These are phyloP conservation scores for Gorsachius magnificus DNA, from an alignment of 2,797 vertebrate species.

Conservation along the genomic window DNA sequence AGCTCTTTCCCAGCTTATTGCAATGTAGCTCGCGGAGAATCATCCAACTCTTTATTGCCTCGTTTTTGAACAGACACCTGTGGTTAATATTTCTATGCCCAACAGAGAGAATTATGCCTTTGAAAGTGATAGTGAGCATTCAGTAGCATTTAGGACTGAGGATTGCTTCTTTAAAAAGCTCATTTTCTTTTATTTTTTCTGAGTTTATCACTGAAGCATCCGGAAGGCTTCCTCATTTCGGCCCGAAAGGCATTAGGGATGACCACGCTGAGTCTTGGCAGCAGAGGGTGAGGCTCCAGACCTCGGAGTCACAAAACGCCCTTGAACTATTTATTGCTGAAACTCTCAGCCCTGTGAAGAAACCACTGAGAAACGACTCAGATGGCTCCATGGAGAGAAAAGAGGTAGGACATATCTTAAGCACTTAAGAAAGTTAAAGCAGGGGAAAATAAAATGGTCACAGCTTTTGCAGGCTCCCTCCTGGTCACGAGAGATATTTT, in stretches of 20 bases:
- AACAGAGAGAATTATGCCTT: neutral
- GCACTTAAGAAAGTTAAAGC: neutral
- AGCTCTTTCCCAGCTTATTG: neutral
- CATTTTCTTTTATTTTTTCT: neutral
- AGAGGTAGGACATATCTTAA: neutral
- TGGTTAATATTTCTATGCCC: neutral
- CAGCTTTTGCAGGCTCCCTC: neutral
- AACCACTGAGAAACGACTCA: neutral
- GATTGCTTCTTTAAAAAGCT: neutral
- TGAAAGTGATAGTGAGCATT: neutral
- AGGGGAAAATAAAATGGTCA: neutral
- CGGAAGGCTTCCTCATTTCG: neutral
- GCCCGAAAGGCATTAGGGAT: neutral
- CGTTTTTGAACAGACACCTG: neutral
- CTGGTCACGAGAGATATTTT: neutral
- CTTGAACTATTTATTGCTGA: neutral
- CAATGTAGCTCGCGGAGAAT: neutral
- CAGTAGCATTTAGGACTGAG: neutral
- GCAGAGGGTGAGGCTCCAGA: neutral
- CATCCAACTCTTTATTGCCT: neutral
- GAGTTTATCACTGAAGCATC: neutral
- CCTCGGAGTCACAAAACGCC: neutral
- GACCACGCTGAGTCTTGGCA: neutral
- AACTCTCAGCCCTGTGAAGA: neutral
- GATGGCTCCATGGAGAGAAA: neutral